Evolutionary conservation across 2,113 vertebrate genomes (phyloP), one percentile per base, ranked within the genome.

Genomic region (Ptychochromis oligacanthus): DNA sequence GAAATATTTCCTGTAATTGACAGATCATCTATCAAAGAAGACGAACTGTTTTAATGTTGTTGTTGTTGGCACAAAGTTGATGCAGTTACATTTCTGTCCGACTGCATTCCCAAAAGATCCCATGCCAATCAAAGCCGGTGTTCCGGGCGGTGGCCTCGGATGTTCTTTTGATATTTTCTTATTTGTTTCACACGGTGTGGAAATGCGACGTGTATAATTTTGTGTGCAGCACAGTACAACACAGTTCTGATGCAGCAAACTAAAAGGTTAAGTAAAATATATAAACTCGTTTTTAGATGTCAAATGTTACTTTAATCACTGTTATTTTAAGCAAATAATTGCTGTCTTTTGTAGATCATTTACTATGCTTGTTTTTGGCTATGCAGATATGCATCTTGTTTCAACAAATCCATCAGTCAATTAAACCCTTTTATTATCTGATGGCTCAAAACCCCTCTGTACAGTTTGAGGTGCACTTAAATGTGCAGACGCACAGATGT

Each of bases 1-100:
- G 40, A 81, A 87, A 83, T 62, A 43, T 81, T 90, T 91, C 85
- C 87, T 84, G 79, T 84, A 86, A 89, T 85, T 92, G 89, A 84
- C 87, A 78, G 88, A 80, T 88, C 52, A 61, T 89, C 52, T 13
- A 58, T 87, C 77, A 92, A 89, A 93, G 77, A 52, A 13, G 9
- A 1, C 10, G 22, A 85, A 46, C 40, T 13, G 34, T 87, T 82
- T 62, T 81, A 46, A 78, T 81, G 67, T 67, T 82, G 43, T 56
- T 46, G 67, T 26, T 64, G 28, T 79, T 84, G 86, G 64, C 76
- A 8, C 81, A 46, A 52, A 83, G 67, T 56, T 5, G 14, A 11
- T 55, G 67, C 1, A 75, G 67, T 79, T 82, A 24, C 0, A 12
- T 77, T 22, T 61, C 6, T 17, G 20, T n/a, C 5, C 49, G 5